phyloP scores from a whole-genome alignment of 1,140 invertebrate species.

The Bombus turneri region DNA sequence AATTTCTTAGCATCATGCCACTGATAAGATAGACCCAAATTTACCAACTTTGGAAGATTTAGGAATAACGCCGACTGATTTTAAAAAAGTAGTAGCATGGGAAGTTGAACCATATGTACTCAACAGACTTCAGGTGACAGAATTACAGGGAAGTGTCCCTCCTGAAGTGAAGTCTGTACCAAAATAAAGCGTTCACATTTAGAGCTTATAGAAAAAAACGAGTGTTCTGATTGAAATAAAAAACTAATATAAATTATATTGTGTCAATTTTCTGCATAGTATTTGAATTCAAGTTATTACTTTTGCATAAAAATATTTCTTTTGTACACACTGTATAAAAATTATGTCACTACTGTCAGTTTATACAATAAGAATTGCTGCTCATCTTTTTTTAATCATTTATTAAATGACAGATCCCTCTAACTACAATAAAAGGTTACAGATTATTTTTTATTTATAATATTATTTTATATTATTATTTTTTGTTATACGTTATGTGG shows the following conservation, averaged over 20 bases:
- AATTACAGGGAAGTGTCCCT: slow-evolving; percentile 83
- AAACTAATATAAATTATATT: background rate
- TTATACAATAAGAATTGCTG: background rate
- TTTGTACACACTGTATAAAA: too few relatives aligned
- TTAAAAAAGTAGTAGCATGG: slow-evolving; percentile 91
- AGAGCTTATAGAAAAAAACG: slow-evolving; percentile 6
- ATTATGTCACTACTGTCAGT: too few relatives aligned
- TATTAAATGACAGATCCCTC: slow-evolving; percentile 57
- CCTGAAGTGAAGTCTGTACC: slow-evolving; percentile 35
- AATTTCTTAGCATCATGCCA: slow-evolving; percentile 87
- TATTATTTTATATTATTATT: slow-evolving; percentile 28
- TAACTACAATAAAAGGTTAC: slow-evolving; percentile 65
- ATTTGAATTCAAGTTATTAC: background rate
- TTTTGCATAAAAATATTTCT: too few relatives aligned
- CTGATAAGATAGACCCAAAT: slow-evolving; percentile 86
- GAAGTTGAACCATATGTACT: slow-evolving; percentile 85
- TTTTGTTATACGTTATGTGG: slow-evolving; percentile 56
- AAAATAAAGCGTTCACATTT: slow-evolving; percentile 17
- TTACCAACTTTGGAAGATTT: slow-evolving; percentile 94
- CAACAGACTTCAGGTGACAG: slow-evolving; percentile 82
- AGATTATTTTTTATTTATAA: slow-evolving; percentile 4
- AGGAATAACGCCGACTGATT: slow-evolving; percentile 88
- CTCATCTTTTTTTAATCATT: slow-evolving; percentile 49
- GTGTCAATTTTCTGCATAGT: background rate
- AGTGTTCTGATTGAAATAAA: slow-evolving; percentile 50